Conservation (phyloP, 2,113 vertebrate species). For the Gymnarchus niloticus region DNA sequence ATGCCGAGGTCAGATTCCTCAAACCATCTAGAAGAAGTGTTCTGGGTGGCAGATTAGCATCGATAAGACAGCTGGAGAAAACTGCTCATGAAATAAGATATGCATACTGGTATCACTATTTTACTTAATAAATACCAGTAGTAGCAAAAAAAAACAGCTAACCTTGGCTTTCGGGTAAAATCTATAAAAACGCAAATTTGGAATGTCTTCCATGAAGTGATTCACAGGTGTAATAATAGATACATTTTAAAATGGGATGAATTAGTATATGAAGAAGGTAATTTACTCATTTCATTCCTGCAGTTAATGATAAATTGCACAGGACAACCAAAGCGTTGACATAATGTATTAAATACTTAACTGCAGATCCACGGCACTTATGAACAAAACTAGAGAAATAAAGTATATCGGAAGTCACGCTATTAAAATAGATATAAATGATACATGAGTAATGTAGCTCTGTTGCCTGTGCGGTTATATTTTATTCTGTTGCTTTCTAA, state of each 20-base stretch:
- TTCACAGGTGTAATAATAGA: conserved; percentile 4
- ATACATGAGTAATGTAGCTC: conserved; percentile 15
- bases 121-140: neutral
- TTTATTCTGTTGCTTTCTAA: neutral
- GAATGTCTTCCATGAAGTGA: neutral
- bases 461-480: neutral
- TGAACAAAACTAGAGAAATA: neutral
- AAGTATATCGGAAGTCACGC: neutral
- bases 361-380: neutral
- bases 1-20: neutral
- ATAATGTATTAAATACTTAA: neutral
- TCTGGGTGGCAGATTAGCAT: neutral
- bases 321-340: neutral
- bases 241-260: neutral
- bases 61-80: neutral
- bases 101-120: neutral
- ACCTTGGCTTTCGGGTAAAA: neutral
- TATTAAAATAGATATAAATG: neutral
- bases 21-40: neutral
- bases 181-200: neutral
- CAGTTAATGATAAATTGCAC: neutral
- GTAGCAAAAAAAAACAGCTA: neutral
- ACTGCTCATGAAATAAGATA: neutral
- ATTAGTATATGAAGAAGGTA: neutral
- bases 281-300: conserved; percentile 6